Evolutionary conservation across 1,140 invertebrate genomes (phyloP), one percentile per base, ranked within the genome.

Genomic region (Sarcophaga peregrina): DNA sequence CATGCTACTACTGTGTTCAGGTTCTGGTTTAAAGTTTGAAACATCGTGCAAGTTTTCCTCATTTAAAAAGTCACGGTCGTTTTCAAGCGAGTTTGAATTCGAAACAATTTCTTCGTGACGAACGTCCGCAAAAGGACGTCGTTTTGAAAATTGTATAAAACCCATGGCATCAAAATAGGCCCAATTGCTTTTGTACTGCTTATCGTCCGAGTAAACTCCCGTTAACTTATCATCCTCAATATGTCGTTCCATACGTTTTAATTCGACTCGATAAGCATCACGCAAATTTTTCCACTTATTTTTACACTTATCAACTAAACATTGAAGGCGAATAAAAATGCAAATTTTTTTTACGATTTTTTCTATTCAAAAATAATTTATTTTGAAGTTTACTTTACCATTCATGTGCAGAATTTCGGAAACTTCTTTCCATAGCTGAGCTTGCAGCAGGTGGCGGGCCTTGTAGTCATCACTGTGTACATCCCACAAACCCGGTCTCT

Each of bases 401-500:
- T 84, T 85, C 15, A 78, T 68, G 11, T 83, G 85, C 9, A 88
- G 8, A 3, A 76, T 75, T 13, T 85, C 86, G 3, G 88, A 83
- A 47, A 89, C 85, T 54, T 78, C 78, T 73, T 48, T 81, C 88
- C 88, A 89, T 17, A 86, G 83, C 4, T 83, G 84, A 54, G 85
- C 84, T 13, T 85, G 85, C n/a, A n/a, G n/a, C 76, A 86, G 86
- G 62, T 83, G 20, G 1, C 88, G 87, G 50, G 87, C 88, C 9
- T 85, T 84, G 81, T 87, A 84, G 62, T 88, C 87, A 82, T 85
- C 84, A 85, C 87, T 84, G 3, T 73, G 54, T 10, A 84, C 37
- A 82, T 89, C 85, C 88, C 88, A 89, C 47, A 89, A 84, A 72
- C 86, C 85, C 20, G 87, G 88, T 7, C 86, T 85, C 17, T 84